A percentile compares a stretch with the other conserved stretches of the same genome.
These are phyloP conservation scores for Ametastegia equiseti DNA, from an alignment of 2,888 invertebrate genomes.

Conservation along the genomic window DNA sequence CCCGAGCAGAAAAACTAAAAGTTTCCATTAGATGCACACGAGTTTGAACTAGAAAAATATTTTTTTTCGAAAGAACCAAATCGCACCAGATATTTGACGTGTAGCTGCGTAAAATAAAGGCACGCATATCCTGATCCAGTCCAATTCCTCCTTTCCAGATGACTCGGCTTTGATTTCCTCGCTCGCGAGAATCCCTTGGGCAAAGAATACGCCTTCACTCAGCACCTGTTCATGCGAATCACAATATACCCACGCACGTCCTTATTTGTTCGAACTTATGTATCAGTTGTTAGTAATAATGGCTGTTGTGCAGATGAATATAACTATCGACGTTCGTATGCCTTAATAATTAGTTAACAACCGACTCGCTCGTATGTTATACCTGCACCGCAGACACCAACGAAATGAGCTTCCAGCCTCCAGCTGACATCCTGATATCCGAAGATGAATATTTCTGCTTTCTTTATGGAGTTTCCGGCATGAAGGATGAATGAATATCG, in stretches of 20 bases:
- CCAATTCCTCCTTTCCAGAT: not conserved
- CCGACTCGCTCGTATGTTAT: not conserved
- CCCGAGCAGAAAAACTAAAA: not conserved
- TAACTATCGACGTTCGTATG: too few species aligned
- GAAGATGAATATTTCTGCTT: not conserved
- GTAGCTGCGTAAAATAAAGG: slow-evolving; percentile 32
- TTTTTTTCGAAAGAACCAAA: not conserved
- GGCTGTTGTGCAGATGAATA: not conserved
- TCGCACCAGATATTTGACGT: slow-evolving; percentile 44
- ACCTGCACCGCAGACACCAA: slow-evolving; percentile 37
- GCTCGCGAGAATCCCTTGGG: slow-evolving; percentile 42
- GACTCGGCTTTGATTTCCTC: not conserved
- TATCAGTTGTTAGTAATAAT: too few species aligned
- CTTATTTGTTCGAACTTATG: not conserved
- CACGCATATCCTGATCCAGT: slow-evolving; percentile 40
- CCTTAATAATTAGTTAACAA: not conserved
- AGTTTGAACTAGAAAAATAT: not conserved
- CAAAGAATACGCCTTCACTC: slow-evolving; percentile 44
- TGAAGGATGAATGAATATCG: not conserved
- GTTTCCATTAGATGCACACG: not conserved
- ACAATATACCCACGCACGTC: not conserved
- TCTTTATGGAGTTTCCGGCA: too few species aligned
- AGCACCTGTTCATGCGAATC: slow-evolving; percentile 37
- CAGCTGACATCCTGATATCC: not conserved
- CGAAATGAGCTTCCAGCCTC: slow-evolving; percentile 11